These are phyloP conservation scores for Varanus salvator DNA, from an alignment of 2,113 vertebrate species.

Conservation along the genomic window DNA sequence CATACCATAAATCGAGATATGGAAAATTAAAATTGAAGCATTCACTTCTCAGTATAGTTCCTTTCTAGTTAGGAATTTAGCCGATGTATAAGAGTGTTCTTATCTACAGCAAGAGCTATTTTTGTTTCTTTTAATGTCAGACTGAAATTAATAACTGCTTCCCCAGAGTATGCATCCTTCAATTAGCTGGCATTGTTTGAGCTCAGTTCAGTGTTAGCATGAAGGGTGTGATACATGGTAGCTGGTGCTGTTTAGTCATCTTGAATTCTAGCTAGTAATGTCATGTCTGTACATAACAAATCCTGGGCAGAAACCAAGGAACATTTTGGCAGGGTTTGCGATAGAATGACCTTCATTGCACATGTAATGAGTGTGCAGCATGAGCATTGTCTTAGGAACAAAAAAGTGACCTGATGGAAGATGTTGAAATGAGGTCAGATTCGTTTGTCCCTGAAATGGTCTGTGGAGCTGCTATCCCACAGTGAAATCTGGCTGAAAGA, in stretches of 20 bases:
- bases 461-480: neutral
- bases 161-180: constrained; percentile 78
- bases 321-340: neutral
- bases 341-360: neutral
- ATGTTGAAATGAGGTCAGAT: neutral
- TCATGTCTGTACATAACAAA: neutral
- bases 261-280: neutral
- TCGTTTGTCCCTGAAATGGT: neutral
- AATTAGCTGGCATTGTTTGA: constrained; percentile 70
- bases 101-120: constrained; percentile 69
- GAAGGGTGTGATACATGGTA: neutral
- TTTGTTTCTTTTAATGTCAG: constrained; percentile 75
- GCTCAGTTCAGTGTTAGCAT: neutral
- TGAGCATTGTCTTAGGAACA: neutral
- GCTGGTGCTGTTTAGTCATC: neutral
- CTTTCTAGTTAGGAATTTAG: constrained; percentile 45
- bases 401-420: neutral
- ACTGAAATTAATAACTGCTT: constrained; percentile 78
- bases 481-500: neutral
- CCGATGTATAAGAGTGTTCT: constrained; percentile 62
- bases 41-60: constrained; percentile 6
- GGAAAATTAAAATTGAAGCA: constrained; percentile 30
- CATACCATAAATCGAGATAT: constrained; percentile 13
- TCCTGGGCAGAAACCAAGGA: neutral
- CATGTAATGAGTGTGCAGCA: neutral